phyloP scores from a whole-genome alignment of 2,113 vertebrate species.

The Bagarius yarrelli region DNA sequence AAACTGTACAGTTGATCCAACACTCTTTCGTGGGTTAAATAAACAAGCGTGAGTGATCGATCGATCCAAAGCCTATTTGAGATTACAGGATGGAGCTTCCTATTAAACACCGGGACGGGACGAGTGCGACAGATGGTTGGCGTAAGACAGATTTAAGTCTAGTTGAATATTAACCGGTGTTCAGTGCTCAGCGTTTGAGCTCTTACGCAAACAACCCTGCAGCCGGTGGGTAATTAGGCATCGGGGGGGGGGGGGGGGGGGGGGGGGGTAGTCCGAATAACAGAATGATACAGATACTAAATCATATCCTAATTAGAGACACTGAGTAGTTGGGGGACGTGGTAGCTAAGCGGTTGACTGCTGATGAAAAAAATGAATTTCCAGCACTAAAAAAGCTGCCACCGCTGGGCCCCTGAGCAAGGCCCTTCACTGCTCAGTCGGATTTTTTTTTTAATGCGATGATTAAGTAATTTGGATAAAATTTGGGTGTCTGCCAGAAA shows the following conservation, averaged over 20 bases:
- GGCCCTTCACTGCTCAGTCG: too few species aligned
- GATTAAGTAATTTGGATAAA: too few species aligned
- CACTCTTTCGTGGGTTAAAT: not conserved
- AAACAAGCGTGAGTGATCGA: not conserved
- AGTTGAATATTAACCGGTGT: slow-evolving; percentile 41
- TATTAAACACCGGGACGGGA: slow-evolving; percentile 7
- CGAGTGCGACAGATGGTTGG: slow-evolving; percentile 37
- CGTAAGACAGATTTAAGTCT: slow-evolving; percentile 20
- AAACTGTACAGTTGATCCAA: not conserved
- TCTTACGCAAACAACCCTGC: slow-evolving; percentile 17
- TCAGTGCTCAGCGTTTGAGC: slow-evolving; percentile 14
- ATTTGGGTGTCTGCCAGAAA: too few species aligned
- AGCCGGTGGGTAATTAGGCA: slow-evolving; percentile 26
- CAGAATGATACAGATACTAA: not conserved
- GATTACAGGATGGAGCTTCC: not conserved
- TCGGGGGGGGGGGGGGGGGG: slow-evolving; percentile 1
- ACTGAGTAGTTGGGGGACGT: too few species aligned
- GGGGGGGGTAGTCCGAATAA: not conserved
- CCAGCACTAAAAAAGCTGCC: too few species aligned
- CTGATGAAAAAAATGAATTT: too few species aligned
- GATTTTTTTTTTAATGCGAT: too few species aligned
- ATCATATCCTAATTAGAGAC: not conserved
- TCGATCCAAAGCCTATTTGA: not conserved
- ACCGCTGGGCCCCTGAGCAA: too few species aligned
- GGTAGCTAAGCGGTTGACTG: too few species aligned